Conservation (phyloP, 2,113 vertebrate genomes). For the Benitochromis conjunctus region DNA sequence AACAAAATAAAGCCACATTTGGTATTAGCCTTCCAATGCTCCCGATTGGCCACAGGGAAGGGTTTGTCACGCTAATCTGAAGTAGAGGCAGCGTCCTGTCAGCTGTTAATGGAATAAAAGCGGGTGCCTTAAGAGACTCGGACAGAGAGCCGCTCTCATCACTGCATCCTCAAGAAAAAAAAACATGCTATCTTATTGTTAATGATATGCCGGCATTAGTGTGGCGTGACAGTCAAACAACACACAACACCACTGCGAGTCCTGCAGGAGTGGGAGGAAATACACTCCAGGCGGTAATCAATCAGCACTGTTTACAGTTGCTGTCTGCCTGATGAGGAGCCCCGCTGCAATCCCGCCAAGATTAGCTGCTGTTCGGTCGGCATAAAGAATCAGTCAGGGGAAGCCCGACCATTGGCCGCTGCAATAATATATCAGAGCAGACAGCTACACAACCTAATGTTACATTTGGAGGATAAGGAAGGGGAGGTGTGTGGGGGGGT, state of each 20-base stretch:
- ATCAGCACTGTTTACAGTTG: constrained; percentile 56
- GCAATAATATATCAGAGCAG: constrained; percentile 29
- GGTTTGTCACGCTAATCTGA: constrained; percentile 18
- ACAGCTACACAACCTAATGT: constrained; percentile 43
- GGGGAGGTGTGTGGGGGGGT: background rate
- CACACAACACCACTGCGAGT: background rate
- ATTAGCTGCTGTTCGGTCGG: constrained; percentile 45
- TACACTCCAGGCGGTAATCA: constrained; percentile 38
- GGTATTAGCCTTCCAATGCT: background rate
- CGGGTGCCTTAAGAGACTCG: constrained; percentile 20
- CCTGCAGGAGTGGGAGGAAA: constrained; percentile 18
- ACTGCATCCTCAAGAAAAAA: background rate
- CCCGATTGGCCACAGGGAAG: constrained; percentile 4
- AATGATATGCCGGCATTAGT: constrained; percentile 9
- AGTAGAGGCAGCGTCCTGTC: background rate
- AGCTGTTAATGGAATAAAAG: constrained; percentile 33
- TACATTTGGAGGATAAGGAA: background rate
- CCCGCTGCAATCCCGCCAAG: constrained; percentile 17
- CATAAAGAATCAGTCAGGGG: constrained; percentile 45
- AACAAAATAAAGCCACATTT: constrained; percentile 28
- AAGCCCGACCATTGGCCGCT: constrained; percentile 10
- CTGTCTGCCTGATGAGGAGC: constrained; percentile 51
- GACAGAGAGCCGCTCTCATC: constrained; percentile 14
- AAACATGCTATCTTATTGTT: constrained; percentile 1
- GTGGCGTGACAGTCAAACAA: constrained; percentile 32